Conservation (phyloP, 2,888 invertebrate genomes). For the Drosophila nr. perissopoda region DNA sequence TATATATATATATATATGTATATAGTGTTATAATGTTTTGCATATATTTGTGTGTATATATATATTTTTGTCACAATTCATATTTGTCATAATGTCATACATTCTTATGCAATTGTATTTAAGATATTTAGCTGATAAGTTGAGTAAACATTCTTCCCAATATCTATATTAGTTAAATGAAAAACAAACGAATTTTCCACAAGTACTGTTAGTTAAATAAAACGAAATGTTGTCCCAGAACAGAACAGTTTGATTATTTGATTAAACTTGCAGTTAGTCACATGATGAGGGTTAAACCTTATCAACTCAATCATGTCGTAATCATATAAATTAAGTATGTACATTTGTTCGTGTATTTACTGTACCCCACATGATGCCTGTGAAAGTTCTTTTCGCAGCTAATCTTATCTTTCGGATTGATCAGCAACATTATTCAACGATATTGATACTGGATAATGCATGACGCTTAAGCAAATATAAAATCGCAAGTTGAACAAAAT, state of each 20-base stretch:
- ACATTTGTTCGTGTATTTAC: not conserved
- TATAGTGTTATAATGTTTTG: constrained; percentile 31
- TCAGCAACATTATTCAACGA: not conserved
- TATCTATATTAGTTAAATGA: constrained; percentile 1
- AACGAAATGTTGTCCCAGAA: constrained; percentile 39
- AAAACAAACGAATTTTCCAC: constrained; percentile 58
- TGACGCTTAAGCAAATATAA: not conserved
- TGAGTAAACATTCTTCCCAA: not conserved
- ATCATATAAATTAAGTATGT: not conserved
- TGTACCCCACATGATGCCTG: not conserved
- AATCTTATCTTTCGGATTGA: constrained; percentile 25
- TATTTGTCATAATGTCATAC: constrained; percentile 17
- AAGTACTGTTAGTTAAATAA: constrained; percentile 49
- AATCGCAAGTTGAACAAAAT: not conserved
- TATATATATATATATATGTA: constrained; percentile 39
- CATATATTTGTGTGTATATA: constrained; percentile 32
- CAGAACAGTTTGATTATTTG: not conserved
- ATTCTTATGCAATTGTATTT: constrained; percentile 43
- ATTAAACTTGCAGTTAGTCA: not conserved
- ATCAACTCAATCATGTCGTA: constrained; percentile 8
- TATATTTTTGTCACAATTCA: constrained; percentile 60
- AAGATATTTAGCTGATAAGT: constrained; percentile 43
- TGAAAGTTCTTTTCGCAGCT: not conserved
- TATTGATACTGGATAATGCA: not conserved
- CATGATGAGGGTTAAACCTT: not conserved